Percentiles rank a stretch among this genome's conserved stretches.
These are phyloP conservation scores for Cardiocondyla obscurior DNA, from an alignment of 1,140 invertebrate genomes.

Conservation along the genomic window DNA sequence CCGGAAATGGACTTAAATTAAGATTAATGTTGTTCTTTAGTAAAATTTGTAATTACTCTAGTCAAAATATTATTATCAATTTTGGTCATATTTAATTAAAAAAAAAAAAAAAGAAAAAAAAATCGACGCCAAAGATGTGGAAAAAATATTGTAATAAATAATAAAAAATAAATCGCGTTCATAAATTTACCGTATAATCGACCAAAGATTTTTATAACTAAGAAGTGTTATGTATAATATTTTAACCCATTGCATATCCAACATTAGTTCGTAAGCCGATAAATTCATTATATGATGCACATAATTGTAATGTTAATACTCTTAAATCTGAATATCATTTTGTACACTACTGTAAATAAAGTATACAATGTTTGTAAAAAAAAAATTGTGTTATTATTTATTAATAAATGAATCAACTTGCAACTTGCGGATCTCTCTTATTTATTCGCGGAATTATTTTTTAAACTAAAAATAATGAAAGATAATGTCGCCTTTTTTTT, in stretches of 20 bases:
- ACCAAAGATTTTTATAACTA: constrained; percentile 29
- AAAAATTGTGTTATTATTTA: too few relatives aligned
- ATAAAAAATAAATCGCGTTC: neutral
- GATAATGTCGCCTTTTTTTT: neutral
- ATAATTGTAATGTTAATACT: constrained; percentile 10
- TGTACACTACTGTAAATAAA: constrained; percentile 68
- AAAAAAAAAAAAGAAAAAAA: too few relatives aligned
- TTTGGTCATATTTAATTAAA: neutral
- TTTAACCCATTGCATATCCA: neutral
- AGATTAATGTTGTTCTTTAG: neutral
- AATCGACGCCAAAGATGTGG: constrained; percentile 30
- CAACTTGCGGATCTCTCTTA: too few relatives aligned
- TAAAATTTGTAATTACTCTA: constrained; percentile 46
- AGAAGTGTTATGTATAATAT: neutral
- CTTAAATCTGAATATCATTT: neutral
- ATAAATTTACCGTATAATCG: neutral
- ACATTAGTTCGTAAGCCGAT: neutral
- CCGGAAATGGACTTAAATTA: neutral
- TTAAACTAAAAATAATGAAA: neutral
- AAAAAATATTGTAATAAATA: neutral
- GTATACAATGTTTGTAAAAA: neutral
- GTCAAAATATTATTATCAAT: constrained; percentile 44
- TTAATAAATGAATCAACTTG: too few relatives aligned
- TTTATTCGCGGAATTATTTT: neutral
- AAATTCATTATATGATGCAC: neutral